Conservation (phyloP, 92 coral and sea anemone genomes). For the Epizoanthus scotinus region DNA sequence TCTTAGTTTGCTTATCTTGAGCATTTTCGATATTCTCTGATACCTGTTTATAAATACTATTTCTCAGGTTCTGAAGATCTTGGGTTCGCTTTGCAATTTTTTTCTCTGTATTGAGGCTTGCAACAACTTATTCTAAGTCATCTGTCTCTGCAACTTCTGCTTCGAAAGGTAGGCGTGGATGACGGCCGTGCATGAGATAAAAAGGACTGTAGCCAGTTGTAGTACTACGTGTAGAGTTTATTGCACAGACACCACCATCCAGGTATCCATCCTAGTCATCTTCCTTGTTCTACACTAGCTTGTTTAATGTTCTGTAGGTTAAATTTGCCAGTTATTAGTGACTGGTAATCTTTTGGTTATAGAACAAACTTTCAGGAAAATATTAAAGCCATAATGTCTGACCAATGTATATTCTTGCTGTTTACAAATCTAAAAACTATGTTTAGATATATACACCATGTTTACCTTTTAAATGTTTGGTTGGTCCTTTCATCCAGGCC, state of each 20-base stretch:
- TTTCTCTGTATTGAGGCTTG: no score
- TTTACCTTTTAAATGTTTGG: slow-evolving; percentile 59
- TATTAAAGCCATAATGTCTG: no score
- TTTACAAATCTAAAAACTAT: no score
- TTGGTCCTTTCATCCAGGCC: slow-evolving; percentile 73
- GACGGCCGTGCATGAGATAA: slow-evolving; percentile 51
- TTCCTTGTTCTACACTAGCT: slow-evolving; percentile 42
- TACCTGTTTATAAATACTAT: not conserved
- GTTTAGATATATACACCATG: not conserved
- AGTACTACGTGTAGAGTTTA: slow-evolving; percentile 57
- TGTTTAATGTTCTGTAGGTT: slow-evolving; percentile 59
- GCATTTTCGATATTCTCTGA: slow-evolving; percentile 38
- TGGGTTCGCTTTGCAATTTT: not conserved
- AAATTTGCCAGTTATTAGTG: not conserved
- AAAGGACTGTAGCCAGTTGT: slow-evolving; percentile 72
- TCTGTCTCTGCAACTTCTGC: slow-evolving; percentile 19
- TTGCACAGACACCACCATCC: slow-evolving; percentile 60
- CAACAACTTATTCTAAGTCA: not conserved
- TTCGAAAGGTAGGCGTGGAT: slow-evolving; percentile 60
- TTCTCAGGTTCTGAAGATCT: not conserved
- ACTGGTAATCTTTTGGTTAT: no score
- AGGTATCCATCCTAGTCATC: slow-evolving; percentile 66
- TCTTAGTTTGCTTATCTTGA: slow-evolving; percentile 33
- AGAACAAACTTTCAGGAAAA: no score
- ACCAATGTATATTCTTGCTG: no score